phyloP scores from a whole-genome alignment of 2,888 invertebrate genomes.

The Drosophila setosimentum region DNA sequence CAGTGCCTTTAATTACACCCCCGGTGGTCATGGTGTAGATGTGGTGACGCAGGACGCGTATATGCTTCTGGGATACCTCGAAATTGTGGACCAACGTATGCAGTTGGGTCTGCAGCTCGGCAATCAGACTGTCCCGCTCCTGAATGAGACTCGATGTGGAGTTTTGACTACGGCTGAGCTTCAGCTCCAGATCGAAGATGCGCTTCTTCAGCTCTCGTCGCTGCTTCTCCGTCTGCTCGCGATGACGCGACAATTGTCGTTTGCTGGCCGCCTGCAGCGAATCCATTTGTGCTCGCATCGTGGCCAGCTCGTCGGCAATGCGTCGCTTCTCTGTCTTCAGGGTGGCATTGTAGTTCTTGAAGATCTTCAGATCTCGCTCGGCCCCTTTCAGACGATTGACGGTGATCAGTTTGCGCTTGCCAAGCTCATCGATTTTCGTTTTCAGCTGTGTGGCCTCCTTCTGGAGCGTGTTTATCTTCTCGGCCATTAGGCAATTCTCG shows the following conservation, averaged over 20 bases:
- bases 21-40: constrained; percentile 79
- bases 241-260: constrained; percentile 80
- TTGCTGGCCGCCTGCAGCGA: constrained; percentile 75
- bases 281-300: constrained; percentile 76
- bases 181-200: constrained; percentile 83
- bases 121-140: constrained; percentile 83
- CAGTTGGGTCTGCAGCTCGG: constrained; percentile 83
- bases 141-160: constrained; percentile 81
- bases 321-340: constrained; percentile 81
- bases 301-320: constrained; percentile 73
- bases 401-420: constrained; percentile 72
- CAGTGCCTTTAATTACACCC: constrained; percentile 1
- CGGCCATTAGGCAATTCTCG: constrained; percentile 78
- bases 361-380: constrained; percentile 82
- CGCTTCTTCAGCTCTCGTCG: constrained; percentile 82
- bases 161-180: constrained; percentile 83
- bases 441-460: constrained; percentile 72
- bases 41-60: constrained; percentile 82
- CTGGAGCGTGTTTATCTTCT: constrained; percentile 74
- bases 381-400: constrained; percentile 77
- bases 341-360: constrained; percentile 81
- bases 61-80: constrained; percentile 84
- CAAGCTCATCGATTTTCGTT: constrained; percentile 81
- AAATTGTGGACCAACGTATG: constrained; percentile 83
- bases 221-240: constrained; percentile 83